A percentile compares a stretch with the other conserved stretches of the same genome.
Conservation (phyloP, 2,888 invertebrate genomes). For the Masnerella sp. region DNA sequence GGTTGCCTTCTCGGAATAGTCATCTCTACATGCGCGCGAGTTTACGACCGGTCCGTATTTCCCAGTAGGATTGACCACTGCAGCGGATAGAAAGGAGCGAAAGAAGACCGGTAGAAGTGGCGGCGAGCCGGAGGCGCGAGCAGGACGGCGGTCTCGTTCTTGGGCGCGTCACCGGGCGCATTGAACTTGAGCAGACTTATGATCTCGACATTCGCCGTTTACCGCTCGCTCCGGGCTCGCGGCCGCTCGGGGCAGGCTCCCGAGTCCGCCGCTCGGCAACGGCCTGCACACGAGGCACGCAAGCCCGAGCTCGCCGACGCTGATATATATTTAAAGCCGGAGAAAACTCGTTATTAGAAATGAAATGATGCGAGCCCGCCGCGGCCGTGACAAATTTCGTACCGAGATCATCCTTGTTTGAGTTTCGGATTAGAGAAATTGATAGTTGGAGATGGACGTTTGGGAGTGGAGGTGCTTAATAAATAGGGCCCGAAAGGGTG, state of each 20-base stretch:
- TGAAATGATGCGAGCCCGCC: constrained; percentile 42
- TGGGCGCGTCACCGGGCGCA: constrained; percentile 56
- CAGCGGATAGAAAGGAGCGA: constrained; percentile 47
- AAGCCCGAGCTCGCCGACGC: constrained; percentile 20
- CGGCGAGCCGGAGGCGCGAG: constrained; percentile 9
- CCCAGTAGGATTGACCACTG: constrained; percentile 57
- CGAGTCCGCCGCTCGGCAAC: constrained; percentile 16
- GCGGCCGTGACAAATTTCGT: no score
- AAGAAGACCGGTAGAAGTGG: constrained; percentile 19
- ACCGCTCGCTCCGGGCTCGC: constrained; percentile 47
- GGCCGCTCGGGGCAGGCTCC: constrained; percentile 40
- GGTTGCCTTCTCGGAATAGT: constrained; percentile 55
- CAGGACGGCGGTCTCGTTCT: constrained; percentile 41
- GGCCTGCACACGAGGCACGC: constrained; percentile 37
- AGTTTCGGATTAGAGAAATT: no score
- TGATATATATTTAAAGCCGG: constrained; percentile 46
- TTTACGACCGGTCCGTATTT: constrained; percentile 55
- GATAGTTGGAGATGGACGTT: no score
- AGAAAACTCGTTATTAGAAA: constrained; percentile 43
- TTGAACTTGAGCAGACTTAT: constrained; percentile 56
- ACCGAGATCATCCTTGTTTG: no score
- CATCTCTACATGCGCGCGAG: constrained; percentile 53
- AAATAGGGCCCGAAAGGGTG: no score
- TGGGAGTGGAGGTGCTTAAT: no score
- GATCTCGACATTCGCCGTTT: constrained; percentile 56